Evolutionary conservation across 2,113 vertebrate species (phyloP), one percentile per base, ranked within the genome.

Genomic region (Istiophorus platypterus): DNA sequence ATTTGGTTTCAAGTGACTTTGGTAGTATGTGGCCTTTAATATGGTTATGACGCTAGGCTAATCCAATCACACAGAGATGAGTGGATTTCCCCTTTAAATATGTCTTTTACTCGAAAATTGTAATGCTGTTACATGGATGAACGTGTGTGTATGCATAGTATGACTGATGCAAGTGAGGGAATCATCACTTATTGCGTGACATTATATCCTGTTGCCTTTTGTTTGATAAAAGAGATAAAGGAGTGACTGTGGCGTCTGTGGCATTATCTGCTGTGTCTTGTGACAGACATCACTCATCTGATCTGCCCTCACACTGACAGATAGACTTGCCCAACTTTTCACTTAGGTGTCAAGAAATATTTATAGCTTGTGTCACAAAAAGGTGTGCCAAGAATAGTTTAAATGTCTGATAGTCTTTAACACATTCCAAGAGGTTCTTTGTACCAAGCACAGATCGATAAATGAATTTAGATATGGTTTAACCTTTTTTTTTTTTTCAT

Each of bases 61-160:
- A 93, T 93, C 93, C 91, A 92, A 83, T 94, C 92, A 80, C 68
- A 61, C 68, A 58, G 72, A 80, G 63, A 85, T 76, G 75, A 84
- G 75, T 76, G 73, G 84, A 83, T 76, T 80, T 86, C 29, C 72
- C 77, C 70, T 84, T 59, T 51, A 54, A 92, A 88, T 85, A 87
- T 90, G 79, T 78, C 72, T 67, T 70, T 83, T 79, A 74, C 78
- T 73, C 69, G 61, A 58, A 59, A 56, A 26, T 3, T 62, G n/a
- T 73, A 83, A 76, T 77, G 34, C 76, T 75, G 81, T 89, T 79
- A 49, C 42, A 31, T 68, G 24, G 27, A 29, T 54, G 31, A 76
- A 15, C 65, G 86, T 59, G 77, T 66, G 67, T 72, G 57, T 65
- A 52, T 66, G 31, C 18, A 52, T 47, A 17, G 5, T 47, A 18